phyloP scores from a whole-genome alignment of 2,113 vertebrate genomes.

The Rhea americana region DNA sequence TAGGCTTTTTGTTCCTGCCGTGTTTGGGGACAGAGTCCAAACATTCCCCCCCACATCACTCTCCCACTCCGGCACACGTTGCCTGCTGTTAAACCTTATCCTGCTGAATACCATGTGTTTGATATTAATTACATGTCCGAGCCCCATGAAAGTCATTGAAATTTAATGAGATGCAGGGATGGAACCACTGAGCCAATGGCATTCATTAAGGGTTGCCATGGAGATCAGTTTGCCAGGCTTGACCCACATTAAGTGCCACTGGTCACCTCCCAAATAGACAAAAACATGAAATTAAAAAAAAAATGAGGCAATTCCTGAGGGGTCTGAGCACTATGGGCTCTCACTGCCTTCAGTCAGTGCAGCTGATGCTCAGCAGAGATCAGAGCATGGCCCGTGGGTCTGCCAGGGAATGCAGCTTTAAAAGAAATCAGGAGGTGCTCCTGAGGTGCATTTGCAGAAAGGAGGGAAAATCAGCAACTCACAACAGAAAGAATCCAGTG shows the following conservation, averaged over 20 bases:
- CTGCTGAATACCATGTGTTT: slow-evolving; percentile 71
- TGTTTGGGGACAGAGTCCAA: slow-evolving; percentile 22
- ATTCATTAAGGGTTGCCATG: slow-evolving; percentile 76
- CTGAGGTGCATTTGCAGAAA: neutral
- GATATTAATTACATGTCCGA: slow-evolving; percentile 75
- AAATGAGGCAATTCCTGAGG: slow-evolving; percentile 49
- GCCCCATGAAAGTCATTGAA: slow-evolving; percentile 74
- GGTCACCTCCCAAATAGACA: slow-evolving; percentile 67
- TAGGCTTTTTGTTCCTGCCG: neutral
- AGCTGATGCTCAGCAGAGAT: slow-evolving; percentile 29
- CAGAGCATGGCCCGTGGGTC: neutral
- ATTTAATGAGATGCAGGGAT: slow-evolving; percentile 76
- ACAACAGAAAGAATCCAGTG: neutral
- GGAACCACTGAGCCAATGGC: slow-evolving; percentile 73
- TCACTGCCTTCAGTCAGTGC: neutral
- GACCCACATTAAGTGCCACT: slow-evolving; percentile 75
- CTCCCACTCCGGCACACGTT: neutral
- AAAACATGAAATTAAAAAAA: slow-evolving; percentile 58
- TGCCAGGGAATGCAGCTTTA: neutral
- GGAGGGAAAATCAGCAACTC: neutral
- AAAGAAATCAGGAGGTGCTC: neutral
- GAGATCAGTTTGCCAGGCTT: slow-evolving; percentile 71
- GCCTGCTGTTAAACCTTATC: slow-evolving; percentile 62
- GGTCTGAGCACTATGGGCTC: slow-evolving; percentile 13
- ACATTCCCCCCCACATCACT: neutral